These are phyloP conservation scores for Callosobruchus maculatus DNA, from an alignment of 2,888 invertebrate genomes.

Conservation along the genomic window DNA sequence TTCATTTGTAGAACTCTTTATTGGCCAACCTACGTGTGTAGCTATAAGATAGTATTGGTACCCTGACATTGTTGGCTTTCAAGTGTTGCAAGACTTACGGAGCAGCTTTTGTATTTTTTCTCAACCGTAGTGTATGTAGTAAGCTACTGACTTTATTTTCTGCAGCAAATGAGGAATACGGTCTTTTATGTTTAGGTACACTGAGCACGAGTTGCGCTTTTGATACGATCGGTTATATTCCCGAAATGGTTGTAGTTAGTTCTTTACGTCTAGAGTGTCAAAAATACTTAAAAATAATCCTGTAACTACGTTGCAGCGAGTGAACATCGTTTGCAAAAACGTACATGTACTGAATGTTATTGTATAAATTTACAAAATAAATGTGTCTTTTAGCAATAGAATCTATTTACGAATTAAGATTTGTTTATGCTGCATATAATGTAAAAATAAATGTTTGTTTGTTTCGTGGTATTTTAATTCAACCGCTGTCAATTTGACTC, in stretches of 20 bases:
- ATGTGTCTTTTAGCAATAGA: background rate
- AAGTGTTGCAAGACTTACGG: too few relatives aligned
- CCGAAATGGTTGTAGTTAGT: background rate
- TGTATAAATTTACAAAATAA: background rate
- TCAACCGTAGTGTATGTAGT: too few relatives aligned
- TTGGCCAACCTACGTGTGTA: too few relatives aligned
- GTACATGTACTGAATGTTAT: background rate
- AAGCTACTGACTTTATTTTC: too few relatives aligned
- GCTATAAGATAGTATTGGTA: too few relatives aligned
- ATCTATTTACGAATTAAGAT: background rate
- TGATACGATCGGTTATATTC: background rate
- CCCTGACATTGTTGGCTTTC: too few relatives aligned
- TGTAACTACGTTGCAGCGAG: background rate
- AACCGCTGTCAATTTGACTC: too few relatives aligned
- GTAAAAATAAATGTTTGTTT: background rate
- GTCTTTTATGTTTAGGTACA: too few relatives aligned
- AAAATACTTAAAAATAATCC: too few relatives aligned
- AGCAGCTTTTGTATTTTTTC: too few relatives aligned
- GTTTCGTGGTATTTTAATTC: background rate
- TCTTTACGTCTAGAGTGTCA: background rate
- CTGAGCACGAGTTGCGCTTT: background rate
- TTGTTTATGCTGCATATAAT: background rate
- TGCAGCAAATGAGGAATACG: too few relatives aligned
- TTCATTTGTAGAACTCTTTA: too few relatives aligned
- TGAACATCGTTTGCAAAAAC: background rate